A percentile compares a stretch with the other conserved stretches of the same genome.
Evolutionary conservation across 2,888 invertebrate genomes (phyloP).

Genomic region (Dryadula phaetusa): DNA sequence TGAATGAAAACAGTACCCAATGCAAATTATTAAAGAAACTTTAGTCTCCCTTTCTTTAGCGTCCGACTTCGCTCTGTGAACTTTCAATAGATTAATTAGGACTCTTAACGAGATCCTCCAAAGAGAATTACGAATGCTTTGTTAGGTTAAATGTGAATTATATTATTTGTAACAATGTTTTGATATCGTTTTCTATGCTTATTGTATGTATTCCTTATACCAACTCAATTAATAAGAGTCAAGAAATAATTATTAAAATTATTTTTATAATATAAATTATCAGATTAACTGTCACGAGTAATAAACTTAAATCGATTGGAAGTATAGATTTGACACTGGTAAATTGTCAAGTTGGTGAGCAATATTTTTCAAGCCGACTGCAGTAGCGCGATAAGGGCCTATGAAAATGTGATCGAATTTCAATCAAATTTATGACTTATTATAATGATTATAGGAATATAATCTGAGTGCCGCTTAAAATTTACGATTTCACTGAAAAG

Average conservation of each 20-base stretch:
- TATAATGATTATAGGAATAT: conserved; percentile 83
- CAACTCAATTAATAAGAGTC: background rate
- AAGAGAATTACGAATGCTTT: conserved; percentile 78
- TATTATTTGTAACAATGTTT: conserved; percentile 69
- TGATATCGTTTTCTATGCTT: conserved; percentile 43
- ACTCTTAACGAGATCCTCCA: conserved; percentile 79
- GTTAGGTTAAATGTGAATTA: conserved; percentile 79
- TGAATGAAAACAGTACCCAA: conserved; percentile 48
- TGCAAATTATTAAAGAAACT: conserved; percentile 77
- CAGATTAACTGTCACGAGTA: conserved; percentile 74
- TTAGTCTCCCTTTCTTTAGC: conserved; percentile 69
- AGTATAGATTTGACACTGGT: conserved; percentile 66
- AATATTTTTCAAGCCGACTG: conserved; percentile 82
- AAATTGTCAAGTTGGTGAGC: conserved; percentile 64
- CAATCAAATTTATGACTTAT: conserved; percentile 84
- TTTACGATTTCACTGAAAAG: conserved; percentile 82
- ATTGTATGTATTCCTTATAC: background rate
- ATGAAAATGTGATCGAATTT: conserved; percentile 82
- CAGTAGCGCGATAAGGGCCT: conserved; percentile 76
- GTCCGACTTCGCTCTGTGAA: conserved; percentile 72
- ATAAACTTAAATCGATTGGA: conserved; percentile 81
- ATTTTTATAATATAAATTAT: conserved; percentile 27
- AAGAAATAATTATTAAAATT: background rate
- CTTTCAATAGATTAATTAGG: conserved; percentile 83
- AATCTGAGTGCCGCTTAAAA: conserved; percentile 78